phyloP scores from a whole-genome alignment of 2,888 invertebrate genomes.

The Drosophila pegasa region DNA sequence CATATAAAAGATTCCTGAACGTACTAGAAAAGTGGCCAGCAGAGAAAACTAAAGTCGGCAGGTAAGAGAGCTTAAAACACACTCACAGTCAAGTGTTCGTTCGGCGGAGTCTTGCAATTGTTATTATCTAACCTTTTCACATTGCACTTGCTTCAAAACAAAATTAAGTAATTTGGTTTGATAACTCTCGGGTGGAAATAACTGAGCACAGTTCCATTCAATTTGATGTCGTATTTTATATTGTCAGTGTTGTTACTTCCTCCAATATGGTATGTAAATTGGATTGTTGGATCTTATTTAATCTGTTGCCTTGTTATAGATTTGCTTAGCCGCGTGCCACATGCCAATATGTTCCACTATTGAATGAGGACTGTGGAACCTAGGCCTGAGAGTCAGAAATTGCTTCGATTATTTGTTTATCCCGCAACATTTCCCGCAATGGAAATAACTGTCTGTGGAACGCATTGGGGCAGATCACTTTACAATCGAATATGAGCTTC shows the following conservation, averaged over 20 bases:
- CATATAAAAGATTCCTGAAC: slow-evolving; percentile 90
- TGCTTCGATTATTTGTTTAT: background rate
- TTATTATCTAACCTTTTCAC: slow-evolving; percentile 62
- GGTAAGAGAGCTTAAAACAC: slow-evolving; percentile 86
- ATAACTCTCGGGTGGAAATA: background rate
- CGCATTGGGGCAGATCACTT: background rate
- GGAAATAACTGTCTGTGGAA: background rate
- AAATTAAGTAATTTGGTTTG: background rate
- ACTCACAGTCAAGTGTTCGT: slow-evolving; percentile 47
- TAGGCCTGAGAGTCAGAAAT: background rate
- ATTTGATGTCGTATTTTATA: background rate
- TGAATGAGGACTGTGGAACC: slow-evolving; percentile 10
- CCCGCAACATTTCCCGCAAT: background rate
- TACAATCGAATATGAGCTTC: background rate
- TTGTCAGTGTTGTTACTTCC: background rate
- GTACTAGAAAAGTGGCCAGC: slow-evolving; percentile 92
- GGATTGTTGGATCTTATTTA: background rate
- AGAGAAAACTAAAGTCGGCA: slow-evolving; percentile 89
- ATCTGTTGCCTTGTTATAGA: background rate
- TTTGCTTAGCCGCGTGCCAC: background rate
- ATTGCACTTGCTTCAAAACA: slow-evolving; percentile 6
- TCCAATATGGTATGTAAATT: slow-evolving; percentile 3
- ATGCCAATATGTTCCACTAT: background rate
- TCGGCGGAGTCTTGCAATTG: slow-evolving; percentile 30
- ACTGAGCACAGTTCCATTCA: background rate